phyloP scores from a whole-genome alignment of 2,113 vertebrate species.

The Isichthys henryi region DNA sequence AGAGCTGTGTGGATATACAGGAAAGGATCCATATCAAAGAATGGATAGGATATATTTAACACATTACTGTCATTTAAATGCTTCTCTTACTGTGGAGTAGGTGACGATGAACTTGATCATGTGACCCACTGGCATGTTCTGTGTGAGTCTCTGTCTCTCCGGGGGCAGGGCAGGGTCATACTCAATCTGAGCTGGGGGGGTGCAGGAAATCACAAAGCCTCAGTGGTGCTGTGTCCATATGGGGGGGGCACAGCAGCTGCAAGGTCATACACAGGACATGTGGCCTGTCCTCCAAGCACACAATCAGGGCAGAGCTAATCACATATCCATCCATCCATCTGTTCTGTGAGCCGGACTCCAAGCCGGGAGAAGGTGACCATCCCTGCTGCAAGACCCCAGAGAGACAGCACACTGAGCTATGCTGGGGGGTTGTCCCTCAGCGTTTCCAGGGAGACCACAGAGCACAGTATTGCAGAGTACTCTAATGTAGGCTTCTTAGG shows the following conservation, averaged over 20 bases:
- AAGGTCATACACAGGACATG: background rate
- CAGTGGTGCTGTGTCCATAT: background rate
- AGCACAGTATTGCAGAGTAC: background rate
- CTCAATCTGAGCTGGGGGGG: slow-evolving; percentile 34
- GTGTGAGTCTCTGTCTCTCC: slow-evolving; percentile 47
- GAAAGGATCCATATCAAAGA: background rate
- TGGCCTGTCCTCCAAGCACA: background rate
- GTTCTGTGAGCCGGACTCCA: background rate
- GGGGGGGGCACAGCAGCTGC: too few relatives aligned
- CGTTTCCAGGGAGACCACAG: background rate
- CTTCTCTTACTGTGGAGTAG: slow-evolving; percentile 48
- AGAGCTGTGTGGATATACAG: background rate
- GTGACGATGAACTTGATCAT: slow-evolving; percentile 57
- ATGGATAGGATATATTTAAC: background rate
- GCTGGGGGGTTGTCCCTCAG: background rate
- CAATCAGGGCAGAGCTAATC: background rate
- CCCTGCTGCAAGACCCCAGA: background rate
- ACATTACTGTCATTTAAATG: background rate
- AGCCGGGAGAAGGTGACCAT: background rate
- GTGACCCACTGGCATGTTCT: slow-evolving; percentile 55
- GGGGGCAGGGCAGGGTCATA: slow-evolving; percentile 46
- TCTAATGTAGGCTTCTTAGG: too few relatives aligned
- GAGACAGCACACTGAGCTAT: background rate
- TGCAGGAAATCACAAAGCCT: background rate
- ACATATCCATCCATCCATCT: too few relatives aligned